Evolutionary conservation across 2,113 vertebrate species (phyloP), one percentile per base, ranked within the genome.

Genomic region (Blennius ocellaris): DNA sequence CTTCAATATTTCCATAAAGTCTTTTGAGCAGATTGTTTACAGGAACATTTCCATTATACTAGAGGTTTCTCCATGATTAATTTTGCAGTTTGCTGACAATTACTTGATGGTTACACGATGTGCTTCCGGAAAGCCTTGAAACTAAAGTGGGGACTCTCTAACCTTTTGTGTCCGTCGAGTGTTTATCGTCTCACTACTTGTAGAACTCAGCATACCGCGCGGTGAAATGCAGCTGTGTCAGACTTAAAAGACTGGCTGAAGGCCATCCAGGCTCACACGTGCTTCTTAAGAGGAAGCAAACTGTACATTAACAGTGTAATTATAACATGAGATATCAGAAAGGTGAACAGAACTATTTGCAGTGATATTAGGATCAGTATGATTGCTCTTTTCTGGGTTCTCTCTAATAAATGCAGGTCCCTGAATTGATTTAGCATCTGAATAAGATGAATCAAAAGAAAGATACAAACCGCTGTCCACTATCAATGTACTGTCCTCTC

Each of bases 291-390:
- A 47, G 15, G 21, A 11, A 7, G 39, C 16, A 30, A 68, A 74
- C 49, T 56, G 36, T 16, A 58, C 8, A n/a, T 7, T 11, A 48
- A 47, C 47, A 6, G 17, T 11, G 2, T 7, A 1, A 45, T 58
- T 57, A 11, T 52, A 43, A 41, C 1, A 17, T 6, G 8, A 47
- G 38, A 52, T 21, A 36, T 6, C 0, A 47, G 2, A 30, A 5
- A 36, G 21, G 15, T 73, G 21, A 59, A 9, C 36, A 8, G 1
- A 40, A 36, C 17, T 30, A 7, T 65, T 15, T 7, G 8, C 49
- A 45, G 70, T 37, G 16, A 60, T 76, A 59, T 75, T 69, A 41
- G 43, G 37, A 6, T 6, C 11, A 36, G 41, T 30, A 21, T 57
- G 51, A 67, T 40, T 12, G 43, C 30, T 12, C 14, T 52, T 45